phyloP scores from a whole-genome alignment of 2,888 invertebrate genomes.

The Crossocerus cetratus region DNA sequence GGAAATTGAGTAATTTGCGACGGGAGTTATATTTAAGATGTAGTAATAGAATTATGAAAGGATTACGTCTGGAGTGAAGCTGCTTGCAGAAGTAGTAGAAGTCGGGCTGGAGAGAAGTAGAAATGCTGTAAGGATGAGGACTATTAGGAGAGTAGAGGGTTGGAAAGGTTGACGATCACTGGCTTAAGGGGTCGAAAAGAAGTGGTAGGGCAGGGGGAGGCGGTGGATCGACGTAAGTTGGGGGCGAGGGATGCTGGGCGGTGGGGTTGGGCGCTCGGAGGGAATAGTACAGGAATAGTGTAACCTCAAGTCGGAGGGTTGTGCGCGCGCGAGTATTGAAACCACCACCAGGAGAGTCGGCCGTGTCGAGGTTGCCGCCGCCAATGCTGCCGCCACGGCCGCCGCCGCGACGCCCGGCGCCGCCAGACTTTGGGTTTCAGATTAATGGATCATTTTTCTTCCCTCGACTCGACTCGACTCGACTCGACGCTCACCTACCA shows the following conservation, averaged over 20 bases:
- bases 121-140: no score
- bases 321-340: constrained; percentile 63
- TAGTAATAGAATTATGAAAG: no score
- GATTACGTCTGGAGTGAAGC: no score
- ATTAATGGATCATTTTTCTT: constrained; percentile 91
- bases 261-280: constrained; percentile 36
- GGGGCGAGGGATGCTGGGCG: constrained; percentile 20
- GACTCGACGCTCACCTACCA: constrained; percentile 75
- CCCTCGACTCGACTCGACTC: constrained; percentile 74
- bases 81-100: no score
- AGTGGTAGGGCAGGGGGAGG: constrained; percentile 21
- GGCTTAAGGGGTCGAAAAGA: constrained; percentile 38
- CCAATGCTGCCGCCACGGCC: constrained; percentile 60
- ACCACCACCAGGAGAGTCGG: constrained; percentile 52
- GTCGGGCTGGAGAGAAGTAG: no score
- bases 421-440: constrained; percentile 88
- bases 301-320: constrained; percentile 28
- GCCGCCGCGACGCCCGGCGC: constrained; percentile 81
- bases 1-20: no score
- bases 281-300: constrained; percentile 32
- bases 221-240: constrained; percentile 18
- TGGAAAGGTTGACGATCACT: constrained; percentile 45
- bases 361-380: constrained; percentile 50
- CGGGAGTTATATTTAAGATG: no score
- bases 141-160: not conserved